A percentile compares a stretch with the other conserved stretches of the same genome.
Evolutionary conservation across 1,140 invertebrate genomes (phyloP).

Genomic region (Lucilia cuprina): DNA sequence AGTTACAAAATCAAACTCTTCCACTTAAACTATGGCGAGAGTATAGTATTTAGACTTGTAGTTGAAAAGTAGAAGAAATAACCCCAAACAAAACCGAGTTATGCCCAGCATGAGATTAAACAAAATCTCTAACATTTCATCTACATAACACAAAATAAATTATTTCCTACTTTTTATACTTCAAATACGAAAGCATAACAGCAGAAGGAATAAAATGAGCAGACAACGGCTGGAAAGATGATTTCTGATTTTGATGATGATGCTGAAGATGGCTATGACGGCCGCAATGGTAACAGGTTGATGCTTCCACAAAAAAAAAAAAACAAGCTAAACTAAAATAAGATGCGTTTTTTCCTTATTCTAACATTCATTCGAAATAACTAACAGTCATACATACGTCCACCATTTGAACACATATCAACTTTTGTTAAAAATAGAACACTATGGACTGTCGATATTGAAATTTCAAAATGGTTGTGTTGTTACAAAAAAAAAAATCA

Average conservation of each 20-base stretch:
- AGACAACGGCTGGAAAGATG: background rate
- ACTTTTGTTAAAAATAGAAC: background rate
- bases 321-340: background rate
- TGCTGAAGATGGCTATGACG: background rate
- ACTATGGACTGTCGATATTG: background rate
- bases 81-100: background rate
- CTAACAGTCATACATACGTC: background rate
- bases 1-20: background rate
- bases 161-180: conserved; percentile 11
- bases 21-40: background rate
- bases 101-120: conserved; percentile 12
- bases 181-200: background rate
- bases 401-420: background rate
- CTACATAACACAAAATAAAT: conserved; percentile 12
- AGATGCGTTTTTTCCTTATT: background rate
- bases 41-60: background rate
- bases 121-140: conserved; percentile 11
- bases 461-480: too few species aligned
- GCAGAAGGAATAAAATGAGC: background rate
- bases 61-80: background rate
- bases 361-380: background rate
- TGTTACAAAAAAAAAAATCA: too few species aligned
- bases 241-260: background rate
- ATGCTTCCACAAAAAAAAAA: background rate
- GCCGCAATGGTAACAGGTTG: background rate